Conservation (phyloP, 2,113 vertebrate genomes). For the Apodemus sylvaticus region DNA sequence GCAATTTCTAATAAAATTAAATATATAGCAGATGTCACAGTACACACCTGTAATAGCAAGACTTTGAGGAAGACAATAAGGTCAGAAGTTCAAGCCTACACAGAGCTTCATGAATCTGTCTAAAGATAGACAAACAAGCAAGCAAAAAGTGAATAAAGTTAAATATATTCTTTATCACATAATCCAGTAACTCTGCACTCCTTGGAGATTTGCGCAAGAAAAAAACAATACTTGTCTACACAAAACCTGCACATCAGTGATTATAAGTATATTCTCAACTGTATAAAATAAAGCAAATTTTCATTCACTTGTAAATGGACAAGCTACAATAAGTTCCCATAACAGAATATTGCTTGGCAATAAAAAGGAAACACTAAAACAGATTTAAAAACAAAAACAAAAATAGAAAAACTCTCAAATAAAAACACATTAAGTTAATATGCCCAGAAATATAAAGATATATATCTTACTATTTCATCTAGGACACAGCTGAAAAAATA, state of each 20-base stretch:
- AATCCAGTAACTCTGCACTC: neutral
- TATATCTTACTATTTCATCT: neutral
- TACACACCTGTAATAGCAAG: neutral
- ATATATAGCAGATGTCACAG: neutral
- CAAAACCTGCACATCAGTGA: neutral
- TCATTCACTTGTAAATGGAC: neutral
- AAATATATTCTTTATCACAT: neutral
- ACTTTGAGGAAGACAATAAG: neutral
- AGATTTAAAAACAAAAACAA: neutral
- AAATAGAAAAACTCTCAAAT: neutral
- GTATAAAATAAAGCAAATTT: constrained; percentile 8
- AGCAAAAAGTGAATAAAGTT: neutral
- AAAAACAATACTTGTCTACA: neutral
- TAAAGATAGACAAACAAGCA: neutral
- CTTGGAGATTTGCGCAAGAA: neutral
- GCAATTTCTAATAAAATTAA: neutral
- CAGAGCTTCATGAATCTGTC: neutral
- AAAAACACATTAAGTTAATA: constrained; percentile 15
- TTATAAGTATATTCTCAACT: neutral
- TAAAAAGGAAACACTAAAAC: neutral
- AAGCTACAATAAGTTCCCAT: neutral
- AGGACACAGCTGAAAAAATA: neutral
- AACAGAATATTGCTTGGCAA: neutral
- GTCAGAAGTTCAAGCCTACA: neutral
- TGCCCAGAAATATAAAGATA: neutral